Percentiles rank a stretch among this genome's conserved stretches.
Conservation (phyloP, 2,888 invertebrate genomes). For the Metopia argyrocephala region DNA sequence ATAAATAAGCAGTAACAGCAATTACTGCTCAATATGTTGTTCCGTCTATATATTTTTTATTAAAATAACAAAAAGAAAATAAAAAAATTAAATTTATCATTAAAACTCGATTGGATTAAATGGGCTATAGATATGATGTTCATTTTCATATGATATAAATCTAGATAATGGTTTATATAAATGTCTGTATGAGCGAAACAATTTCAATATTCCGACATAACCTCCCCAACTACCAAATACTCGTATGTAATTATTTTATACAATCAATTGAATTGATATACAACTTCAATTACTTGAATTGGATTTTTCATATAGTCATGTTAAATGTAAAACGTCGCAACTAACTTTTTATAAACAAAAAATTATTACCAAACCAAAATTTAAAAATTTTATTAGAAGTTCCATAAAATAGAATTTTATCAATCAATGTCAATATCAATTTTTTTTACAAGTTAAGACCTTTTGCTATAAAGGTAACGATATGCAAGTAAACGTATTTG, state of each 20-base stretch:
- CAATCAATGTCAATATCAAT: too few relatives aligned
- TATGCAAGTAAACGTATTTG: background rate
- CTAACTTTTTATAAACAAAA: too few relatives aligned
- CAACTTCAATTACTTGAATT: background rate
- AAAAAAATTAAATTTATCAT: background rate
- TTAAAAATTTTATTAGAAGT: too few relatives aligned
- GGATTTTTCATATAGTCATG: too few relatives aligned
- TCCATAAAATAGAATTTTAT: too few relatives aligned
- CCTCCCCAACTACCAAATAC: background rate
- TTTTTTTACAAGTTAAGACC: too few relatives aligned
- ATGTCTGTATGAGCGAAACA: background rate
- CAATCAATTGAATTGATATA: background rate
- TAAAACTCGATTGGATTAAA: background rate
- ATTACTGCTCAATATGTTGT: slow-evolving; percentile 7
- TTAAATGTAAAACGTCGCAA: too few relatives aligned
- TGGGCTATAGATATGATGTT: background rate
- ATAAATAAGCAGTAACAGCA: slow-evolving; percentile 3
- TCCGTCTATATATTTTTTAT: slow-evolving; percentile 23
- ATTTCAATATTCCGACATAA: background rate
- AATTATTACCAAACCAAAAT: too few relatives aligned
- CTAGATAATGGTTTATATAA: too few relatives aligned
- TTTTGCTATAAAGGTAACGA: too few relatives aligned
- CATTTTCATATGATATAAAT: background rate
- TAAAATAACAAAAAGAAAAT: background rate
- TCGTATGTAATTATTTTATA: background rate